These are phyloP conservation scores for Ranitomeya imitator DNA, from an alignment of 2,113 vertebrate genomes.

Conservation along the genomic window DNA sequence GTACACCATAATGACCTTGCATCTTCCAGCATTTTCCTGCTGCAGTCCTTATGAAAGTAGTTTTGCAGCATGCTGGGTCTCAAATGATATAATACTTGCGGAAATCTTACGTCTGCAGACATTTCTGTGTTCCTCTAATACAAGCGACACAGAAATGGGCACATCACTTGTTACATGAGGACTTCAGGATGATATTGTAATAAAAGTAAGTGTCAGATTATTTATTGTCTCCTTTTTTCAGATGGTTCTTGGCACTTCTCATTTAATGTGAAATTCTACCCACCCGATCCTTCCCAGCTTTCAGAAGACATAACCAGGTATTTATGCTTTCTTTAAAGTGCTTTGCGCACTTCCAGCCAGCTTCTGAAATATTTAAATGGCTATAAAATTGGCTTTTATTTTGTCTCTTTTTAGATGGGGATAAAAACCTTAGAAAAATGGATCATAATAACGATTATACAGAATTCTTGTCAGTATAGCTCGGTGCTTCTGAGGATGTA, in stretches of 20 bases:
- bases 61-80: conserved; percentile 38
- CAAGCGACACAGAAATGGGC: neutral
- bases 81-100: conserved; percentile 20
- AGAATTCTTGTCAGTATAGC: neutral
- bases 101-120: conserved; percentile 29
- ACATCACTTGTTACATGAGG: neutral
- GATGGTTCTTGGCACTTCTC: conserved; percentile 94
- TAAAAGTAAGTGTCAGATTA: neutral
- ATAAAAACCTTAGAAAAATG: neutral
- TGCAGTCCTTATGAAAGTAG: conserved; percentile 33
- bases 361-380: neutral
- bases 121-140: neutral
- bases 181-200: neutral
- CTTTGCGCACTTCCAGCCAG: neutral
- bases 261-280: conserved; percentile 98
- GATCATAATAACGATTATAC: neutral
- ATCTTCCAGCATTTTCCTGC: conserved; percentile 25
- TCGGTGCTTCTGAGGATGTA: neutral
- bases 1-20: conserved; percentile 48
- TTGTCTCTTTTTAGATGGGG: neutral
- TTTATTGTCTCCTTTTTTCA: conserved; percentile 63
- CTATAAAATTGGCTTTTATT: conserved; percentile 8
- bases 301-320: conserved; percentile 97
- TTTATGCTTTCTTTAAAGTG: conserved; percentile 48
- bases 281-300: conserved; percentile 92